Conservation (phyloP, 2,113 vertebrate genomes). For the Seriola aureovittata region DNA sequence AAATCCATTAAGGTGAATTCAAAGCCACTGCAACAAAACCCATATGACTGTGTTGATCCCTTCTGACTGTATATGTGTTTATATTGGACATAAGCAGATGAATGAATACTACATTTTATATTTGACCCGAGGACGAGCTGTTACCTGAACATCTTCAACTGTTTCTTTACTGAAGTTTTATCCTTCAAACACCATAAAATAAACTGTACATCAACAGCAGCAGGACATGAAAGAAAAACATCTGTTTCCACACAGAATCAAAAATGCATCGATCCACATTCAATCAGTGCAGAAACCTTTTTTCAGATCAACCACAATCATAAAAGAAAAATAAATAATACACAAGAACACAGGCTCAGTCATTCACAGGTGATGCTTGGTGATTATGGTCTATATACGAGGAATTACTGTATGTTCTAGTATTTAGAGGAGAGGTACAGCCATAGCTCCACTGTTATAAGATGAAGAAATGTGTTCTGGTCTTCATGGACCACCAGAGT, state of each 20-base stretch:
- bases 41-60: too few species aligned
- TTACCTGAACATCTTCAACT: too few species aligned
- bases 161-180: not conserved
- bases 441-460: not conserved
- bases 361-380: not conserved
- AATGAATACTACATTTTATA: too few species aligned
- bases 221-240: not conserved
- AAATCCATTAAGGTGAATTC: too few species aligned
- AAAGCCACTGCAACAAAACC: too few species aligned
- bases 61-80: too few species aligned
- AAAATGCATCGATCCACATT: not conserved
- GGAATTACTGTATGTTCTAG: too few species aligned
- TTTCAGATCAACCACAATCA: not conserved
- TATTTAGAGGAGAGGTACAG: too few species aligned
- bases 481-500: not conserved
- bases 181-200: not conserved
- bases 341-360: slow-evolving; percentile 16
- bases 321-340: not conserved
- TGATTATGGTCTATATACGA: not conserved
- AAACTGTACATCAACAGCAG: not conserved
- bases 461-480: not conserved
- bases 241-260: not conserved
- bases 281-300: not conserved
- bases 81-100: too few species aligned
- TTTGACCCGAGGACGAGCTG: too few species aligned